Base-by-base conservation (phyloP, 1,140 invertebrate species). In the Bacillus rossius region DNA sequence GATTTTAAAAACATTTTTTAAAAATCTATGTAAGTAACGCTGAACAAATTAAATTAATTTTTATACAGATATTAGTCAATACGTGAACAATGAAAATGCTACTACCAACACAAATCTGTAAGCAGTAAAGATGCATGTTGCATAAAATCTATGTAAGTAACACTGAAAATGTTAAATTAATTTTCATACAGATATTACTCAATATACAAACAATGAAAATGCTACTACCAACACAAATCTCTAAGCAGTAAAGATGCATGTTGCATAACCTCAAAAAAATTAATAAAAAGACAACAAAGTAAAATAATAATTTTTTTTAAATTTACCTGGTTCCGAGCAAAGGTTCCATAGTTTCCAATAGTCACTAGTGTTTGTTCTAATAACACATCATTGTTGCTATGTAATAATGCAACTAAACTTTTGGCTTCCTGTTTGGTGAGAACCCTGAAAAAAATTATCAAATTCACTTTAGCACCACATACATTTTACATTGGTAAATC, bases 291-390 rank as follows among this genome's bases (percentile, higher is more conserved):
- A n/a, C 20, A 42, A 42, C n/a, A 26, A 51, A 51, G 1, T 51
- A 8, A 20, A 10, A 14, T 51, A 0, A 37, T 13, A 20, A 51
- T 29, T 51, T 41, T 14, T 4, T 5, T 52, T 52, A 16, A 1
- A 34, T 22, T 66, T 62, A 79, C 78, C 71, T 80, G 77, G 68
- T 81, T 82, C 25, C 66, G 69, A 47, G 77, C 74, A 64, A 82
- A 81, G n/a, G 80, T 79, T 26, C 77, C 76, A 70, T 76, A 79
- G 64, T 81, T 80, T 49, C 75, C 73, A 55, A 82, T 76, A 25
- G 77, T 80, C 17, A 73, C 74, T 8, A 84, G 63, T 20, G 77
- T 74, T 60, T 77, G 72, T 62, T 79, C 71, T 13, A 82, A 65
- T 5, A 82, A 63, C 8, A 71, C 70, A 56, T 75, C 71, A 66